Conservation (phyloP, 2,888 invertebrate species). For the Mesodorylaimus sp. region DNA sequence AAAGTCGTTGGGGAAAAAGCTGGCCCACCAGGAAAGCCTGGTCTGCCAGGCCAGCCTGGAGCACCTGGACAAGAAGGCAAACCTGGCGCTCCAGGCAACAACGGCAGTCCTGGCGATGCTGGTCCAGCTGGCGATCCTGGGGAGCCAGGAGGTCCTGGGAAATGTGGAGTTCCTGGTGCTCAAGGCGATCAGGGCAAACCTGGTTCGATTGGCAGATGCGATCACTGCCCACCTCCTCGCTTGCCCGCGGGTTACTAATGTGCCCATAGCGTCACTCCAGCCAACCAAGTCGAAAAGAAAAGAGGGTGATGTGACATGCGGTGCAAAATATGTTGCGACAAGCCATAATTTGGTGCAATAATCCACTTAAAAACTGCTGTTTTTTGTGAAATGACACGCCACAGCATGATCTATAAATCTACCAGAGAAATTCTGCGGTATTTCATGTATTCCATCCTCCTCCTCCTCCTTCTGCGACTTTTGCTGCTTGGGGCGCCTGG, state of each 20-base stretch:
- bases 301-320: no score
- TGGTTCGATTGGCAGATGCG: background rate
- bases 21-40: background rate
- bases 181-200: background rate
- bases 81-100: background rate
- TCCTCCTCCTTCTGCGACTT: no score
- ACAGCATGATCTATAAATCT: no score
- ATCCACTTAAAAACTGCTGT: no score
- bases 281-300: no score
- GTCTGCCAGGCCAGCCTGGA: background rate
- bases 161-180: background rate
- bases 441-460: no score
- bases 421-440: no score
- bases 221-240: background rate
- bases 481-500: no score
- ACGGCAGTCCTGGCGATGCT: background rate
- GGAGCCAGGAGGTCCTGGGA: background rate
- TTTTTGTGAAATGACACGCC: no score
- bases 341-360: no score
- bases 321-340: no score
- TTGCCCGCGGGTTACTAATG: background rate
- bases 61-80: background rate
- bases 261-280: no score
- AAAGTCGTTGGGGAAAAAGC: background rate
- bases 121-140: background rate